Percentiles rank a stretch among this genome's conserved stretches.
Conservation (phyloP, 2,888 invertebrate genomes). For the Sisyra nigra region DNA sequence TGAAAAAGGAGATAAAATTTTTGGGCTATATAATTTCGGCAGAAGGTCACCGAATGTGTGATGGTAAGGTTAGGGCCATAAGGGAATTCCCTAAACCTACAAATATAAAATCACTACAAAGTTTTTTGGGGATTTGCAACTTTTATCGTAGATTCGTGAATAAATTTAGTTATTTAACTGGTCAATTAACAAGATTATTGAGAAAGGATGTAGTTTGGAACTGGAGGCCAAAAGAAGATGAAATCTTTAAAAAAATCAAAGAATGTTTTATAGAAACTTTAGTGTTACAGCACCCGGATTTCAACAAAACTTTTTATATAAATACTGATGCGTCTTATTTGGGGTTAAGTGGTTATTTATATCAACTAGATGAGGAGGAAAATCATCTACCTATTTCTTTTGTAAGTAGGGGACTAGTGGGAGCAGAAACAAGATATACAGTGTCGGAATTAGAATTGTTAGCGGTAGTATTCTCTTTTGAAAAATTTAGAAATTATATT, state of each 20-base stretch:
- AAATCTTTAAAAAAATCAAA: neutral
- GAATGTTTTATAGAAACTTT: neutral
- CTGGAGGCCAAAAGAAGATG: neutral
- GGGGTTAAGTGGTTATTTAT: neutral
- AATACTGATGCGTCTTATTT: neutral
- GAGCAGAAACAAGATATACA: neutral
- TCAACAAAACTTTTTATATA: neutral
- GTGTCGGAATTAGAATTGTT: neutral
- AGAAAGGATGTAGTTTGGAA: neutral
- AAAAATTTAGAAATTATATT: constrained; percentile 1
- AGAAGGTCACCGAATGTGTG: neutral
- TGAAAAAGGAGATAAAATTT: neutral
- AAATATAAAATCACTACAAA: neutral
- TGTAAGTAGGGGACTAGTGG: neutral
- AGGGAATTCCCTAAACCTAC: neutral
- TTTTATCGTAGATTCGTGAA: neutral
- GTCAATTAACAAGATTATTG: neutral
- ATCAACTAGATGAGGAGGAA: neutral
- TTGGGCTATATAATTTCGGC: neutral
- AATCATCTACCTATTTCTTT: neutral
- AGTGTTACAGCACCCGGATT: neutral
- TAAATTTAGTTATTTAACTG: neutral
- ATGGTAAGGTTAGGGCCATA: neutral
- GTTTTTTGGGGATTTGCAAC: neutral
- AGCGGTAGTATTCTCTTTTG: neutral